phyloP scores from a whole-genome alignment of 2,113 vertebrate species.

The Myocastor coypus region DNA sequence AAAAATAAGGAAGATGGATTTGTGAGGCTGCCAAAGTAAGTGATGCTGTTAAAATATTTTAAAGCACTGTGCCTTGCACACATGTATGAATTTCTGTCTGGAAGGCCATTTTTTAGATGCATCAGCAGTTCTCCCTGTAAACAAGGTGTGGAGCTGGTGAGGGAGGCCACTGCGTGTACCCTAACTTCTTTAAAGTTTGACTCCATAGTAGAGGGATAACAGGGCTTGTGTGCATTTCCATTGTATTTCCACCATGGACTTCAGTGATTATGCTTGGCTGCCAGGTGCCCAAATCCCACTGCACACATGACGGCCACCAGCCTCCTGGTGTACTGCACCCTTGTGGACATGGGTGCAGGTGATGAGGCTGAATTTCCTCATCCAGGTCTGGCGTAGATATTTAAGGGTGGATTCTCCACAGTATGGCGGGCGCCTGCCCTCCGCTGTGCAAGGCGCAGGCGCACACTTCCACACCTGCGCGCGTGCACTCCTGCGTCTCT shows the following conservation, averaged over 20 bases:
- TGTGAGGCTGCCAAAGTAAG: neutral
- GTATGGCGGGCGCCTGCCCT: constrained; percentile 55
- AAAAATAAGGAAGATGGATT: neutral
- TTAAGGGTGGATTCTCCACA: constrained; percentile 74
- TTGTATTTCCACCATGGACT: neutral
- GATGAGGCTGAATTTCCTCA: constrained; percentile 63
- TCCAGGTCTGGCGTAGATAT: constrained; percentile 71
- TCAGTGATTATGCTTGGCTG: neutral
- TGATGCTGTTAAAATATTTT: neutral
- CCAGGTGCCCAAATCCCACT: neutral
- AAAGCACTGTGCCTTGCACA: neutral
- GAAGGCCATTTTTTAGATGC: neutral
- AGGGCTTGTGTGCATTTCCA: neutral
- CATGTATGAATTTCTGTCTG: neutral
- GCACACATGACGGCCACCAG: neutral
- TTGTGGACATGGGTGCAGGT: neutral
- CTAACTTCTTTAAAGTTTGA: constrained; percentile 42
- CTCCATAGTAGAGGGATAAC: neutral
- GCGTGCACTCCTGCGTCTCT: constrained; percentile 66
- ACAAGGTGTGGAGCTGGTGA: neutral
- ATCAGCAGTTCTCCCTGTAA: neutral
- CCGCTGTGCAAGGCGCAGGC: constrained; percentile 46
- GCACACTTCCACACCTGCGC: constrained; percentile 59
- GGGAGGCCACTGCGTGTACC: neutral
- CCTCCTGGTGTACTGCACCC: neutral